Evolutionary conservation across 2,113 vertebrate species (phyloP), one percentile per base, ranked within the genome.

Genomic region (Pluvialis apricaria): DNA sequence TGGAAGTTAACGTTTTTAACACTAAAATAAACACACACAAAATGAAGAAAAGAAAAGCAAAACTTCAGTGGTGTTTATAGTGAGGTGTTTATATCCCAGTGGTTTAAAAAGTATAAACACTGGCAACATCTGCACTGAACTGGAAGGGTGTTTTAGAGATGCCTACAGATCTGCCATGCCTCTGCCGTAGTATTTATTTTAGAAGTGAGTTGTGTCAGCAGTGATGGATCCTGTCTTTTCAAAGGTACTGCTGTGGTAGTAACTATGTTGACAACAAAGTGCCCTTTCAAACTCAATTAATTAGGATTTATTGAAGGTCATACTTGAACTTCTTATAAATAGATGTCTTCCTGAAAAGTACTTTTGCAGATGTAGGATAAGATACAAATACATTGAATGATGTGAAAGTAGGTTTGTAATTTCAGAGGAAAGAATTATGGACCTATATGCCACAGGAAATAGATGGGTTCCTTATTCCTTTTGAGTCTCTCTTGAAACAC

Each of bases 1-100:
- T 94, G 89, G 95, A 97, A 96, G 96, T 97, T 97, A 97, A 97
- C 79, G 57, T 98, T 96, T 96, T 97, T 98, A 97, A 95, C 97
- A 95, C 92, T 96, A 97, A 96, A 97, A 96, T 97, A 98, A 98
- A 97, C 94, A 96, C 77, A 82, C 77, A 88, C 86, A 96, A 97
- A 97, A 96, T 62, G 91, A 97, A 96, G 96, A 97, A 94, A 97
- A 94, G 86, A 42, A 77, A 96, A 96, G 96, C 92, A 97, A 88
- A 96, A 86, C 80, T 85, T 44, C 88, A 88, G 96, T 92, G 93
- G 81, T 94, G 96, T 97, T 97, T 93, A 85, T 94, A 96, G 97
- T 18, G 94, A 87, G 88, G 75, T 96, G 97, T 98, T 97, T 97
- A 97, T 86, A 94, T 88, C 92, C 81, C 69, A 10, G 36, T 77